Percentiles rank a stretch among this genome's conserved stretches.
phyloP scores from a whole-genome alignment of 2,888 invertebrate genomes.

The Rhodophaea formosa region DNA sequence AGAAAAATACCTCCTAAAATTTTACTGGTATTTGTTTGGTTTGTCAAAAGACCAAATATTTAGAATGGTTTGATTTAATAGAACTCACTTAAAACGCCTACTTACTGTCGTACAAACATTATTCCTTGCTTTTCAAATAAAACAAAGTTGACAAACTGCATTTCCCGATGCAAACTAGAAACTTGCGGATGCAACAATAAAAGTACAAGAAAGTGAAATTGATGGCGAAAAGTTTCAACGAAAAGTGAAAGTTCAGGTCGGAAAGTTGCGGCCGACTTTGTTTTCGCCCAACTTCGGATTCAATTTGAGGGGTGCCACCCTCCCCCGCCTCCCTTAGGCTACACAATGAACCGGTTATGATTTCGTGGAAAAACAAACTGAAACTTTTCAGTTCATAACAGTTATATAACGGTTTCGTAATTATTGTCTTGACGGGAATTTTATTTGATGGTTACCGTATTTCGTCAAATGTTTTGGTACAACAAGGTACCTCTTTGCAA shows the following conservation, averaged over 20 bases:
- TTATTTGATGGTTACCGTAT: background rate
- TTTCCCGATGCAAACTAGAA: background rate
- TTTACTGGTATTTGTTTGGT: no score
- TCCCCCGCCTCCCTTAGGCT: constrained; percentile 38
- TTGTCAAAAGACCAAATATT: no score
- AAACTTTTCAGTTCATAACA: constrained; percentile 30
- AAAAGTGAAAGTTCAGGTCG: constrained; percentile 68
- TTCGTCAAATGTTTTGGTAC: no score
- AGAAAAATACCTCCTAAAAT: no score
- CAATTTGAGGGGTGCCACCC: constrained; percentile 57
- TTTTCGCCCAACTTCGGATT: constrained; percentile 70
- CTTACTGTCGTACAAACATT: no score
- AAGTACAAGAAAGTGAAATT: constrained; percentile 30
- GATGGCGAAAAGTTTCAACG: constrained; percentile 64
- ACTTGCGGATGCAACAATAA: constrained; percentile 21
- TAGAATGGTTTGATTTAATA: no score
- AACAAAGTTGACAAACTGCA: constrained; percentile 6
- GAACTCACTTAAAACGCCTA: no score
- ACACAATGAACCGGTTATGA: constrained; percentile 49
- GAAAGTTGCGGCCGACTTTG: constrained; percentile 70
- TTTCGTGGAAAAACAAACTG: constrained; percentile 36
- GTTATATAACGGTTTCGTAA: constrained; percentile 35
- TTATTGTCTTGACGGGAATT: background rate
- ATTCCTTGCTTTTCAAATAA: background rate
- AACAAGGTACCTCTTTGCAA: no score